These are phyloP conservation scores for Oopsacas minuta DNA, from an alignment of 37 sponge, comb jelly and placozoan genomes.

Conservation along the genomic window DNA sequence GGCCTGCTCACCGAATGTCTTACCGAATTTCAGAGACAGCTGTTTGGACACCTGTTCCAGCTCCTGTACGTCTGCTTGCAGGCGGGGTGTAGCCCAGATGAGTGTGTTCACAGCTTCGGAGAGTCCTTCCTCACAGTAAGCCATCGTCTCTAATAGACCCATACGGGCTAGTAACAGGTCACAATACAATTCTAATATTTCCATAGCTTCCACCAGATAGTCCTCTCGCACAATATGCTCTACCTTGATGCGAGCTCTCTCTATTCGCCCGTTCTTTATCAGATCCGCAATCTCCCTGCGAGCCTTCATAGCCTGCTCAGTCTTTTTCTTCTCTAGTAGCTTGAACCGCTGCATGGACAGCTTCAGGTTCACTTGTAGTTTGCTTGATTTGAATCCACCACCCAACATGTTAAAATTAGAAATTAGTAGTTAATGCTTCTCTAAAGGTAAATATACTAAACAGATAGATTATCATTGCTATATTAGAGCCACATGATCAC, in stretches of 20 bases:
- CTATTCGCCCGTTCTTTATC: conserved; percentile 62
- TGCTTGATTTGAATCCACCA: conserved; percentile 64
- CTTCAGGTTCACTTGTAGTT: conserved; percentile 71
- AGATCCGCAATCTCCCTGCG: conserved; percentile 97
- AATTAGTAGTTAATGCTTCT: too few species aligned
- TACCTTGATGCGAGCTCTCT: conserved; percentile 93
- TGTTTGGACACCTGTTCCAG: conserved; percentile 62
- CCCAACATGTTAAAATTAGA: conserved; percentile 28
- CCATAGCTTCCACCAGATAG: conserved; percentile 97
- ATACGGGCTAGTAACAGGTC: conserved; percentile 97
- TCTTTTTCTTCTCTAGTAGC: conserved; percentile 97
- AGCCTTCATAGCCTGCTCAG: conserved; percentile 92
- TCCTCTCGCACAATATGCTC: conserved; percentile 99
- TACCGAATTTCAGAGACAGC: conserved; percentile 81
- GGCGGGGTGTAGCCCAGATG: conserved; percentile 86
- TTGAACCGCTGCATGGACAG: conserved; percentile 87
- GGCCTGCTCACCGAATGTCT: conserved; percentile 80
- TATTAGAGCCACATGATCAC: too few species aligned
- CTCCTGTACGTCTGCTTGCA: conserved; percentile 82
- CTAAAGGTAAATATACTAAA: too few species aligned
- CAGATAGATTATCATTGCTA: too few species aligned
- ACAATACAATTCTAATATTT: conserved; percentile 90
- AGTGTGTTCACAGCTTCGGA: conserved; percentile 76
- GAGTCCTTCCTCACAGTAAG: conserved; percentile 83
- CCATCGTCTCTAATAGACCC: conserved; percentile 79